These are phyloP conservation scores for Coregonus sp. DNA, from an alignment of 2,797 vertebrate species.

Conservation along the genomic window DNA sequence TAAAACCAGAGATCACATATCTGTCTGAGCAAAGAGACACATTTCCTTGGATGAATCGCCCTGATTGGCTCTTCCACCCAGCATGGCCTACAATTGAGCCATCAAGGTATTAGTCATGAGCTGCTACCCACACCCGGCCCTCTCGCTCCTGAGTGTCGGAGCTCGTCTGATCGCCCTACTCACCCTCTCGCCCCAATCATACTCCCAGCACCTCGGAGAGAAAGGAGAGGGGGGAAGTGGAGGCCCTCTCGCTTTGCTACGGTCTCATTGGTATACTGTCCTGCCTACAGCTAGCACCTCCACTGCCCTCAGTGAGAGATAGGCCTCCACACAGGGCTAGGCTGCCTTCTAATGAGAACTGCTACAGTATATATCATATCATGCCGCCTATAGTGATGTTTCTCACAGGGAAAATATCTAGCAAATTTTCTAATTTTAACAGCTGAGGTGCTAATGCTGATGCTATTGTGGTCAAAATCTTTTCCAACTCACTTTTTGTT, in stretches of 20 bases:
- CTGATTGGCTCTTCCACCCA: conserved; percentile 38
- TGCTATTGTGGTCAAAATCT: background rate
- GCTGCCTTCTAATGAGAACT: background rate
- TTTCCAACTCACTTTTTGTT: background rate
- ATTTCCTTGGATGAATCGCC: conserved; percentile 28
- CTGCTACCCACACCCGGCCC: conserved; percentile 44
- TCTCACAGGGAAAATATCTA: background rate
- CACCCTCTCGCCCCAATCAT: conserved; percentile 26
- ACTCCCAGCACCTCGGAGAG: background rate
- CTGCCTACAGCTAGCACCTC: conserved; percentile 27
- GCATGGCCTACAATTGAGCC: conserved; percentile 48
- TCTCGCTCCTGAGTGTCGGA: conserved; percentile 24
- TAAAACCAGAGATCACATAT: conserved; percentile 42
- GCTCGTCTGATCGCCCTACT: conserved; percentile 27
- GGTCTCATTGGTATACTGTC: conserved; percentile 26
- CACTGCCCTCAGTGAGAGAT: conserved; percentile 8
- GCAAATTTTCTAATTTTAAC: background rate
- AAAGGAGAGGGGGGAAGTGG: background rate
- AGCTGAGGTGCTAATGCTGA: background rate
- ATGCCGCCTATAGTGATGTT: background rate
- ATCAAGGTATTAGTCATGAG: conserved; percentile 35
- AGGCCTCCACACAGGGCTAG: background rate
- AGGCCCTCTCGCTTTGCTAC: background rate
- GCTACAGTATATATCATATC: background rate
- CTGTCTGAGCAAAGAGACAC: background rate